Percentiles rank a stretch among this genome's conserved stretches.
Conservation (phyloP, 2,797 vertebrate genomes). For the Xenops minutus region DNA sequence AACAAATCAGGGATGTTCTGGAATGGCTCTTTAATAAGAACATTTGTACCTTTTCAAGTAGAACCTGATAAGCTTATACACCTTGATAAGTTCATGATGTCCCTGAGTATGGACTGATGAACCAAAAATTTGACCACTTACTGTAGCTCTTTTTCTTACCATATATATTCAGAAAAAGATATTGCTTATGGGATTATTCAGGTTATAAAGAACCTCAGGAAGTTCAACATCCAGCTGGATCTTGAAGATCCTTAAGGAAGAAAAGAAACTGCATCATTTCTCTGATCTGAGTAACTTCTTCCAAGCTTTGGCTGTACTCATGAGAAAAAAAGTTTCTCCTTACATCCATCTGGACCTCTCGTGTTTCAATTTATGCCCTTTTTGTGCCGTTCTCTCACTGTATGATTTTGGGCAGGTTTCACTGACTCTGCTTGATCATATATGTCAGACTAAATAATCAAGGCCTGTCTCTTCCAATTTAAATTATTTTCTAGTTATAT, state of each 20-base stretch:
- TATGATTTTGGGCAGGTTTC: not conserved
- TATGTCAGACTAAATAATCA: not conserved
- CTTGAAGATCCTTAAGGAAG: not conserved
- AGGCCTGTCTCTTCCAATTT: not conserved
- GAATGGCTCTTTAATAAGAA: not conserved
- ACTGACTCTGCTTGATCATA: not conserved
- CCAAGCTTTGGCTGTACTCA: not conserved
- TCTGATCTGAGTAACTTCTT: not conserved
- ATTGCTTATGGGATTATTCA: not conserved
- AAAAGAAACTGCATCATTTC: not conserved
- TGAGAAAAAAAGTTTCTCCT: not conserved
- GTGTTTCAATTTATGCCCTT: not conserved
- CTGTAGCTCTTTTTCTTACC: not conserved
- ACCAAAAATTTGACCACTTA: not conserved
- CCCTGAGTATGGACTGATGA: not conserved
- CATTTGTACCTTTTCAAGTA: not conserved
- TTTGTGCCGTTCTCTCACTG: not conserved
- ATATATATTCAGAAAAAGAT: not conserved
- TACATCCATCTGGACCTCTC: not conserved
- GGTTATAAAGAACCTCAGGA: not conserved
- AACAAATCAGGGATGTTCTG: not conserved
- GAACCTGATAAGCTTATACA: not conserved
- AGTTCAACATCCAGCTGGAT: rapidly evolving
- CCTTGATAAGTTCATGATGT: not conserved
- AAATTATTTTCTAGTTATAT: not conserved